These are phyloP conservation scores for Carterocephalus palaemon DNA, from an alignment of 2,888 invertebrate species.

Conservation along the genomic window DNA sequence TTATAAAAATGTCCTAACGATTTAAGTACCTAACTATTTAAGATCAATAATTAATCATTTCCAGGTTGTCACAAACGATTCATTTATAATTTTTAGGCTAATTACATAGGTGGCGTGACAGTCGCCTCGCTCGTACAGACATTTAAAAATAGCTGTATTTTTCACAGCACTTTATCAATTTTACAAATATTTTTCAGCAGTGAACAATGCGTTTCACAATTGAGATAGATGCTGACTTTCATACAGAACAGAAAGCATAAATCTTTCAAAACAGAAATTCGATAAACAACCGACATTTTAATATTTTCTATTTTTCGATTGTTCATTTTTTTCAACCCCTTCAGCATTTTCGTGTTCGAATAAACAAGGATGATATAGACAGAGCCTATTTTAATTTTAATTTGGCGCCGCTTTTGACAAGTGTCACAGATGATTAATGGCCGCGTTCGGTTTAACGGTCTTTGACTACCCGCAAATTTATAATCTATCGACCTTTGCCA, in stretches of 20 bases:
- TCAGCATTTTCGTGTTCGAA: constrained; percentile 17
- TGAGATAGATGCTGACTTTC: constrained; percentile 26
- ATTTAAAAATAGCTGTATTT: constrained; percentile 20
- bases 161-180: constrained; percentile 23
- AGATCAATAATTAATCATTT: constrained; percentile 9
- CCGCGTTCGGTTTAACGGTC: constrained; percentile 11
- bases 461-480: constrained; percentile 20
- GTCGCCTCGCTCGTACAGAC: background rate
- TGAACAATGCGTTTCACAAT: constrained; percentile 19
- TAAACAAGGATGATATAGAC: constrained; percentile 23
- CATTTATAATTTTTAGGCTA: constrained; percentile 9
- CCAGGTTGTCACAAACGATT: constrained; percentile 2
- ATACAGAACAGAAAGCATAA: constrained; percentile 20
- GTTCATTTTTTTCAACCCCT: constrained; percentile 8
- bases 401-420: constrained; percentile 24
- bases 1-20: no score
- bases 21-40: no score
- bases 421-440: constrained; percentile 24
- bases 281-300: constrained; percentile 24
- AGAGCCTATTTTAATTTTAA: constrained; percentile 21
- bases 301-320: constrained; percentile 20
- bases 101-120: constrained; percentile 5
- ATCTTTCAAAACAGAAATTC: constrained; percentile 25
- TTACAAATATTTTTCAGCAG: constrained; percentile 22
- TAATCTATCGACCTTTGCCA: constrained; percentile 16